Conservation (phyloP, 2,113 vertebrate genomes). For the Microcebus lehilahytsara region DNA sequence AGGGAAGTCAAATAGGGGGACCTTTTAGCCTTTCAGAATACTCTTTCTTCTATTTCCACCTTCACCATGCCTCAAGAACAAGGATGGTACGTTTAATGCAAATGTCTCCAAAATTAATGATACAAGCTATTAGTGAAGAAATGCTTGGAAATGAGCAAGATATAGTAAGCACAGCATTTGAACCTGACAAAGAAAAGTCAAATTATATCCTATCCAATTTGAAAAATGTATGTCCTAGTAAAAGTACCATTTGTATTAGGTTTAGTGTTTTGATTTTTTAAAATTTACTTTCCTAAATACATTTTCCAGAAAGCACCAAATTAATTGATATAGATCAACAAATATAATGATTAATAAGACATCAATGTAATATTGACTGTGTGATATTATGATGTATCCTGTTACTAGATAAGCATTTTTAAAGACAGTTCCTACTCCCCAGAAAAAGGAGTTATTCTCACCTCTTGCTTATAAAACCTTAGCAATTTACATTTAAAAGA, state of each 20-base stretch:
- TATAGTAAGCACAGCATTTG: not conserved
- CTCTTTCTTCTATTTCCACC: not conserved
- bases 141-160: not conserved
- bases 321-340: not conserved
- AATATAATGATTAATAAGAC: not conserved
- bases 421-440: conserved; percentile 25
- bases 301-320: conserved; percentile 50
- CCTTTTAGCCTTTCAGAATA: conserved; percentile 13
- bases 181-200: conserved; percentile 5
- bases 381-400: not conserved
- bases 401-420: not conserved
- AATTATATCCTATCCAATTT: conserved; percentile 14
- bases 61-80: not conserved
- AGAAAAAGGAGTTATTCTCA: not conserved
- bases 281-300: conserved; percentile 6
- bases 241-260: not conserved
- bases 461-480: not conserved
- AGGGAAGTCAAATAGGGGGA: not conserved
- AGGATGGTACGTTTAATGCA: not conserved
- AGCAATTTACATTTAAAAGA: conserved; percentile 7
- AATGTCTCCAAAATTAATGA: not conserved
- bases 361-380: not conserved
- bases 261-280: not conserved
- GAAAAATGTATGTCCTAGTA: not conserved
- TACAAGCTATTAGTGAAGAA: not conserved